These are phyloP conservation scores for Eupithecia insigniata DNA, from an alignment of 2,888 invertebrate genomes.

Conservation along the genomic window DNA sequence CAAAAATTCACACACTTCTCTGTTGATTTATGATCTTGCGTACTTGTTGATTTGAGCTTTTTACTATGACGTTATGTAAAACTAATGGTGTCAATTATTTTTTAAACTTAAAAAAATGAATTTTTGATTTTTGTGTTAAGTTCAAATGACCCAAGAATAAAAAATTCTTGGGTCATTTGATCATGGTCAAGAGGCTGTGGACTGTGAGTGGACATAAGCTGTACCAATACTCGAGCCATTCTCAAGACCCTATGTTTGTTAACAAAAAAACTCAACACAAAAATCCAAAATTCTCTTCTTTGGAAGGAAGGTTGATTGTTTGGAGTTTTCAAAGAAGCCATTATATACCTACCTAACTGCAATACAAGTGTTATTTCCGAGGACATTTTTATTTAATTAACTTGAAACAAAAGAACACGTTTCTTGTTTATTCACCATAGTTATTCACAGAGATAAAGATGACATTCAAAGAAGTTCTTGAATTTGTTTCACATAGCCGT, in stretches of 20 bases:
- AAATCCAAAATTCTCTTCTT: too few relatives aligned
- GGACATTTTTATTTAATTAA: background rate
- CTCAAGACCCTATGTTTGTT: too few relatives aligned
- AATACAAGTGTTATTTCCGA: background rate
- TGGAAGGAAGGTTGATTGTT: background rate
- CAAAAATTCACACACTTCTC: too few relatives aligned
- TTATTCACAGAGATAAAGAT: constrained; percentile 4
- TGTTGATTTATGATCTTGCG: too few relatives aligned
- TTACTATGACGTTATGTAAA: background rate
- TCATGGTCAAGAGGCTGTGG: too few relatives aligned
- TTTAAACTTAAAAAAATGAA: background rate
- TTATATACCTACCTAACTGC: background rate
- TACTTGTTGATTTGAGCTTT: background rate
- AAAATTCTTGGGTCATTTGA: too few relatives aligned
- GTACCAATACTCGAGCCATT: too few relatives aligned
- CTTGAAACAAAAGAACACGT: background rate
- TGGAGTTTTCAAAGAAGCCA: background rate
- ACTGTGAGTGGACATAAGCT: too few relatives aligned
- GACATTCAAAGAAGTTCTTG: constrained; percentile 4
- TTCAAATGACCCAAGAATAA: too few relatives aligned
- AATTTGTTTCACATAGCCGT: background rate
- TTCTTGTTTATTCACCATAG: background rate
- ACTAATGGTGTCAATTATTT: background rate
- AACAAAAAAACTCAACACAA: too few relatives aligned
- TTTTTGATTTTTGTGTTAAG: background rate